Base-by-base conservation (phyloP, 1,140 invertebrate species). In the Vollenhovia emeryi region DNA sequence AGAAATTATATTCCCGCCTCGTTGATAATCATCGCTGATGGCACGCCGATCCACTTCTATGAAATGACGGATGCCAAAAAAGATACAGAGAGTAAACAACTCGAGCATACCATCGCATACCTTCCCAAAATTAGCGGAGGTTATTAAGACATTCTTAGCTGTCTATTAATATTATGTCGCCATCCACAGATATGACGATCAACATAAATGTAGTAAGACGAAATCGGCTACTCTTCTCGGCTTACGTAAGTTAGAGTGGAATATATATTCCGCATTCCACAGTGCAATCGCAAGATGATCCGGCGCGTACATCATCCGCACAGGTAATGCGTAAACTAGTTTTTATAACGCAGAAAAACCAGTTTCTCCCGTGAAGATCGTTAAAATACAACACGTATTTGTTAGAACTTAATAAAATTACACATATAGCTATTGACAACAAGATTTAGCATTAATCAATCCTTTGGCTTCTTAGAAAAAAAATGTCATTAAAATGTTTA, bases 221-320 rank as follows among this genome's bases (percentile, higher is more conserved):
- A 45, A 68, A 68, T 11, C 62, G 71, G 18, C 40, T 55, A 6
- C 24, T 62, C 30, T 88, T n/a, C n/a, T n/a, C n/a, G n/a, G n/a
- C n/a, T n/a, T 82, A 86, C 69, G 69, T 86, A 89, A 88, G 50
- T 62, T n/a, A 52, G 18, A 78, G 59, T 30, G 62, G 69, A 88
- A 88, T 86, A 76, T 71, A 40, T 66, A 88, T 88, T 86, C 87
- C 75, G 87, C 87, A 85, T 88, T 87, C 86, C 87, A 33, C 3
- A 48, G 59, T 27, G 68, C 75, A 55, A 69, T 43, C 15, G 66
- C 33, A 50, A 71, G 50, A 75, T 82, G 59, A 69, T 82, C 6
- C 76, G n/a, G n/a, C n/a, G 48, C 55, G 36, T 30, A 21, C 64
- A 33, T 80, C 15, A 71, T 71, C 7, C 18, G n/a, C n/a, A 40